Percentiles rank a stretch among this genome's conserved stretches.
phyloP scores from a whole-genome alignment of 2,797 vertebrate genomes.

The Champsocephalus esox region DNA sequence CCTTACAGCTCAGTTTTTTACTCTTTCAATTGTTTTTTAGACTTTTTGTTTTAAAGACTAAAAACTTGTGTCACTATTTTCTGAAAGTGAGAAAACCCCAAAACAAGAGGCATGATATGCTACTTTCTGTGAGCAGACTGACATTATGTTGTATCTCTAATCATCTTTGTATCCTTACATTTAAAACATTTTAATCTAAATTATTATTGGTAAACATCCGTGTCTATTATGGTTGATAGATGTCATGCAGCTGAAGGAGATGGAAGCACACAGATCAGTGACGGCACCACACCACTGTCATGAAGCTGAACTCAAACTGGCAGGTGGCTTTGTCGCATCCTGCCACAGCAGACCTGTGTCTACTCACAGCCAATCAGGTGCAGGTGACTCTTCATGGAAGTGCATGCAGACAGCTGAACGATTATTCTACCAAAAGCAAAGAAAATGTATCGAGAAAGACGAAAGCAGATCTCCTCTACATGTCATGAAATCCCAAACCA shows the following conservation, averaged over 20 bases:
- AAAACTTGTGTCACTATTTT: not conserved
- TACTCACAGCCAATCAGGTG: constrained; percentile 39
- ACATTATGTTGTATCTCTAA: not conserved
- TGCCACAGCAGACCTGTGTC: constrained; percentile 22
- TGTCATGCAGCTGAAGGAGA: constrained; percentile 46
- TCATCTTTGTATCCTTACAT: not conserved
- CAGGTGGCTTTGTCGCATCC: constrained; percentile 10
- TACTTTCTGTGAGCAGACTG: not conserved
- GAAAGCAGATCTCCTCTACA: constrained; percentile 34
- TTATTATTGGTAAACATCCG: not conserved
- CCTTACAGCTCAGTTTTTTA: not conserved
- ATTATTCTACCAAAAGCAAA: constrained; percentile 11
- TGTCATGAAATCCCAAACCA: constrained; percentile 33
- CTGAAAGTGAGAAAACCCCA: not conserved
- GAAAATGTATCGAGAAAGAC: constrained; percentile 4
- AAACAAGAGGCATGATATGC: not conserved
- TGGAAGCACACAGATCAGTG: constrained; percentile 37
- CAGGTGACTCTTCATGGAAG: constrained; percentile 20
- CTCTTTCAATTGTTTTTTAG: no score
- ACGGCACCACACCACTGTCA: constrained; percentile 30
- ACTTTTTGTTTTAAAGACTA: not conserved
- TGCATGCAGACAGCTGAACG: constrained; percentile 57
- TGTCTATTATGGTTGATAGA: constrained; percentile 5
- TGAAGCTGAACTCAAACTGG: constrained; percentile 24
- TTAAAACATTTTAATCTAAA: not conserved